Conservation (phyloP, 2,888 invertebrate genomes). For the Drosophila paramelanica region DNA sequence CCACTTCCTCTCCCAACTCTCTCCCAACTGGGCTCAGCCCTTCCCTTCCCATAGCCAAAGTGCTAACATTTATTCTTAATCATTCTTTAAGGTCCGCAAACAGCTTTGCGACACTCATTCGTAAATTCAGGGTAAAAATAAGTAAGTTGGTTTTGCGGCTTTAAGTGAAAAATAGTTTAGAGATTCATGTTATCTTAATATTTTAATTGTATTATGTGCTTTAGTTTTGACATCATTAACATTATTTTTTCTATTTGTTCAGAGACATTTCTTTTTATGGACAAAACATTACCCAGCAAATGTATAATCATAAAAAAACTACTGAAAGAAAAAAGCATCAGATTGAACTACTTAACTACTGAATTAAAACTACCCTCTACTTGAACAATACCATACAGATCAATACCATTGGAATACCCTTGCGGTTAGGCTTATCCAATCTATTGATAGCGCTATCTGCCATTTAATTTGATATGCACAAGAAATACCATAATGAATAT, state of each 20-base stretch:
- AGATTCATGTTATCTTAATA: too few species aligned
- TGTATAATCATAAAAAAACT: too few species aligned
- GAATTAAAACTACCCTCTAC: too few species aligned
- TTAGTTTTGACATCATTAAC: too few species aligned
- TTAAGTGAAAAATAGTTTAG: not conserved
- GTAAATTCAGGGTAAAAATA: not conserved
- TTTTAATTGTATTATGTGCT: too few species aligned
- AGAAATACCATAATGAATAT: not conserved
- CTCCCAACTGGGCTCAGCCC: not conserved
- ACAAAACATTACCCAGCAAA: too few species aligned
- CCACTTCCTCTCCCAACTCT: not conserved
- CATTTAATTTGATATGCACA: not conserved
- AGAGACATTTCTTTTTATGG: too few species aligned
- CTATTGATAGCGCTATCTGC: not conserved
- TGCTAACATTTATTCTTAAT: not conserved
- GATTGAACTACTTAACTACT: too few species aligned
- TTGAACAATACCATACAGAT: too few species aligned
- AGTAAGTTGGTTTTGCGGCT: not conserved
- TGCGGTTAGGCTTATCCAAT: not conserved
- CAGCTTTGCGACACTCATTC: conserved; percentile 5
- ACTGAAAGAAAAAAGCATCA: too few species aligned
- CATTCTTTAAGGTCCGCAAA: conserved; percentile 11
- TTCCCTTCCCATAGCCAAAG: not conserved
- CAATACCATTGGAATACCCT: not conserved
- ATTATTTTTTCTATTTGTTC: too few species aligned